phyloP scores from a whole-genome alignment of 2,113 vertebrate species.

The Pipa parva region DNA sequence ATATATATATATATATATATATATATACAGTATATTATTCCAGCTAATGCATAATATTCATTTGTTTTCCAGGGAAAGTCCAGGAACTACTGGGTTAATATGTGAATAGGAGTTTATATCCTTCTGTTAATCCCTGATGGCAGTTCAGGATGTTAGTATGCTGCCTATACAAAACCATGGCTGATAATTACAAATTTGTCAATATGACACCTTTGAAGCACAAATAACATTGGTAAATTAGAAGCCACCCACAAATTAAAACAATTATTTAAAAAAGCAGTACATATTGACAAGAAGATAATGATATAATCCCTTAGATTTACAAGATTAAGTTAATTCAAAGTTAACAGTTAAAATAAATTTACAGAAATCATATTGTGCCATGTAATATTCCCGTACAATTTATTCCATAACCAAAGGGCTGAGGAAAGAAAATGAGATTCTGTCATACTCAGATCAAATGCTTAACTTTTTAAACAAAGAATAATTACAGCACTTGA shows the following conservation, averaged over 20 bases:
- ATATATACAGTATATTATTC: too few species aligned
- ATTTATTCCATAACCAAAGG: constrained; percentile 38
- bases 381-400: constrained; percentile 33
- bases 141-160: neutral
- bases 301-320: constrained; percentile 33
- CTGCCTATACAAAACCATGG: neutral
- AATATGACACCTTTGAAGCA: constrained; percentile 18
- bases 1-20: too few species aligned
- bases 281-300: constrained; percentile 20
- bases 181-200: constrained; percentile 26
- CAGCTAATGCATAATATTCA: too few species aligned
- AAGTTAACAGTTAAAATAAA: constrained; percentile 37
- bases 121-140: neutral
- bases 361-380: constrained; percentile 38
- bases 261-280: constrained; percentile 22
- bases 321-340: constrained; percentile 41
- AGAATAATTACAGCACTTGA: constrained; percentile 35
- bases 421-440: constrained; percentile 32
- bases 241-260: constrained; percentile 8
- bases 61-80: too few species aligned
- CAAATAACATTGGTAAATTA: constrained; percentile 1
- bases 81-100: neutral
- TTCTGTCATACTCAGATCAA: constrained; percentile 33
- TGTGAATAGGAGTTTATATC: neutral
- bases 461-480: constrained; percentile 39